A percentile compares a stretch with the other conserved stretches of the same genome.
These are phyloP conservation scores for Nematolebias whitei DNA, from an alignment of 2,113 vertebrate species.

Conservation along the genomic window DNA sequence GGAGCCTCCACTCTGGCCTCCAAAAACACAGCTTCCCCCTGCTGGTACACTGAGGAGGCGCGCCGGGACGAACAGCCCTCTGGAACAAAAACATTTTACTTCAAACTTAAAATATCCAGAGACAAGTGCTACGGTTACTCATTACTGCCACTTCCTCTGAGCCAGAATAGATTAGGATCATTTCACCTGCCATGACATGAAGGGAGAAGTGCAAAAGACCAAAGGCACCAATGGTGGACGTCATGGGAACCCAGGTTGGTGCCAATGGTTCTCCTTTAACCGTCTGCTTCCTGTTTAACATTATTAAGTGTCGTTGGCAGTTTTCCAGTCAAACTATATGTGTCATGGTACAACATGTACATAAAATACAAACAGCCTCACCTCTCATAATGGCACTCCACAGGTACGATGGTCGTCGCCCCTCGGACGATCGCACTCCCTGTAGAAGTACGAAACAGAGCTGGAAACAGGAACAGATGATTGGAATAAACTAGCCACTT, in stretches of 20 bases:
- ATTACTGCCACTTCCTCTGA: background rate
- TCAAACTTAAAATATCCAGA: background rate
- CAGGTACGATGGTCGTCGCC: constrained; percentile 27
- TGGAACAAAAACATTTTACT: background rate
- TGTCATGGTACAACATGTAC: too few relatives aligned
- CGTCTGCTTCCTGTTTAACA: constrained; percentile 34
- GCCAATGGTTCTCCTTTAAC: constrained; percentile 43
- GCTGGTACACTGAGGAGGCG: constrained; percentile 58
- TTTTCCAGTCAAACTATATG: background rate
- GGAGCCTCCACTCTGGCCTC: constrained; percentile 44
- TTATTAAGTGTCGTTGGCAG: background rate
- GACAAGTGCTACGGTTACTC: background rate
- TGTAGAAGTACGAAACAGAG: constrained; percentile 9
- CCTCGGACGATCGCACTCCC: constrained; percentile 33
- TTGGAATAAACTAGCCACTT: constrained; percentile 64
- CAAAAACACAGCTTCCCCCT: constrained; percentile 67
- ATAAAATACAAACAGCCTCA: background rate
- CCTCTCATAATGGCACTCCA: constrained; percentile 62
- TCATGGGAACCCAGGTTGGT: constrained; percentile 62
- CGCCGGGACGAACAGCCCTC: constrained; percentile 8
- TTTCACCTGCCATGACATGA: constrained; percentile 39
- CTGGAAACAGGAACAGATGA: constrained; percentile 46
- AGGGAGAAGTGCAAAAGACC: constrained; percentile 65
- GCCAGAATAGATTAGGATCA: background rate
- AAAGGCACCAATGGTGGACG: constrained; percentile 37